Evolutionary conservation across 2,888 invertebrate genomes (phyloP), one percentile per base, ranked within the genome.

Genomic region (Eupithecia tripunctaria): DNA sequence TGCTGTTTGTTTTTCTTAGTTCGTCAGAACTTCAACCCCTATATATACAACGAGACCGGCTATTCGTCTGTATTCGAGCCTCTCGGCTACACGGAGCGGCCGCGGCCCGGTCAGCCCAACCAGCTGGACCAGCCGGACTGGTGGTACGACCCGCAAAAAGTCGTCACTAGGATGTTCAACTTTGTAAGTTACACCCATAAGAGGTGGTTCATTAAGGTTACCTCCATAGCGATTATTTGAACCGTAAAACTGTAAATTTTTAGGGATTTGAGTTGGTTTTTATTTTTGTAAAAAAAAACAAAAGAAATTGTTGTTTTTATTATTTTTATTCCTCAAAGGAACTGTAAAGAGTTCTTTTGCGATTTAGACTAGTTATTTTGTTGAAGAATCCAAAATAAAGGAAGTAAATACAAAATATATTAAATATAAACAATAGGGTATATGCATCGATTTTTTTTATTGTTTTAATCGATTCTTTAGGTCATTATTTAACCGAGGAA

Each of bases 91-190:
- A 5, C 21, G 79, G 27, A 82, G 76, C 78, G 76, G 41, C 81
- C 81, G 70, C 78, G 88, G 0, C 90, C 94, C 60, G 94, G 93
- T 0, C 93, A 93, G 76, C 93, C 83, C 86, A 95, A 91, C 89
- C 95, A 88, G 88, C 80, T 94, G 81, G 95, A 90, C 92, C 95
- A 94, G 82, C 93, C 92, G 0, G 94, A 94, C 84, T 95, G 95
- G 93, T 93, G 91, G 91, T 94, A 93, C 82, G 94, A 94, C 79
- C 90, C 82, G 68, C 91, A 92, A 86, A 94, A 95, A 78, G 95
- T 96, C 21, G 92, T 96, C 60, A 97, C 97, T 68, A 96, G 96
- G 79, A 96, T 96, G 86, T 97, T 97, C 82, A 96, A 96, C 83
- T 98, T 98, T 86, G 96, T 96, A 84, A 95, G 96, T 95, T 32